Evolutionary conservation across 2,797 vertebrate genomes (phyloP).

Genomic region (Cyprinodon diabolis): DNA sequence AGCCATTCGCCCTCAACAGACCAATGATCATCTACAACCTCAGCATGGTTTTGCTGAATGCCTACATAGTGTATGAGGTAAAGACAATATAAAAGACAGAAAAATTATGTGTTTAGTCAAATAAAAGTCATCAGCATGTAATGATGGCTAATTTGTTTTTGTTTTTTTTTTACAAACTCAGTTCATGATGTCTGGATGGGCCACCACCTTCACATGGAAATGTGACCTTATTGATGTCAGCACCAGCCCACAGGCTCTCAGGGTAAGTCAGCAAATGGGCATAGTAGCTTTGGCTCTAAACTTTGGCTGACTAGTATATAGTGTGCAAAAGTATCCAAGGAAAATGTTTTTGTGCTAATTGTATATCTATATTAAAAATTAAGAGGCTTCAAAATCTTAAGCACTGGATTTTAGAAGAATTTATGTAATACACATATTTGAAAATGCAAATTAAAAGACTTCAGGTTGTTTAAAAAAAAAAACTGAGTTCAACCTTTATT

Average conservation of each 20-base stretch:
- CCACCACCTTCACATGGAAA: slow-evolving; percentile 90
- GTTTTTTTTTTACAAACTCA: slow-evolving; percentile 51
- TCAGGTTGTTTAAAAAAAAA: neutral
- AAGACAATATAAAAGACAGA: slow-evolving; percentile 16
- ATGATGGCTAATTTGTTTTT: slow-evolving; percentile 2
- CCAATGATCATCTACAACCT: slow-evolving; percentile 95
- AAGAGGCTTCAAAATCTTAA: neutral
- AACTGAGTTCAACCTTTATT: neutral
- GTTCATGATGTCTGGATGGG: slow-evolving; percentile 97
- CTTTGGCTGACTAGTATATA: neutral
- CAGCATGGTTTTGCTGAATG: slow-evolving; percentile 88
- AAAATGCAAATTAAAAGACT: neutral
- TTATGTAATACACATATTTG: neutral
- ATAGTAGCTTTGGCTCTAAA: neutral
- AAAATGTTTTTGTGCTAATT: neutral
- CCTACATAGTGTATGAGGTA: slow-evolving; percentile 95
- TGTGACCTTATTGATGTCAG: slow-evolving; percentile 92
- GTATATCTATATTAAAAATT: neutral
- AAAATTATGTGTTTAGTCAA: neutral
- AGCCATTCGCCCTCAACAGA: slow-evolving; percentile 87
- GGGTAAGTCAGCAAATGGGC: slow-evolving; percentile 80
- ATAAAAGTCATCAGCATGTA: neutral
- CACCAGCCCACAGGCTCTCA: slow-evolving; percentile 82
- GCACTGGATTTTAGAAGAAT: neutral
- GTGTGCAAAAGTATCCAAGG: neutral